Evolutionary conservation across 2,113 vertebrate genomes (phyloP), one percentile per base, ranked within the genome.

Genomic region (Coryphaenoides rupestris): DNA sequence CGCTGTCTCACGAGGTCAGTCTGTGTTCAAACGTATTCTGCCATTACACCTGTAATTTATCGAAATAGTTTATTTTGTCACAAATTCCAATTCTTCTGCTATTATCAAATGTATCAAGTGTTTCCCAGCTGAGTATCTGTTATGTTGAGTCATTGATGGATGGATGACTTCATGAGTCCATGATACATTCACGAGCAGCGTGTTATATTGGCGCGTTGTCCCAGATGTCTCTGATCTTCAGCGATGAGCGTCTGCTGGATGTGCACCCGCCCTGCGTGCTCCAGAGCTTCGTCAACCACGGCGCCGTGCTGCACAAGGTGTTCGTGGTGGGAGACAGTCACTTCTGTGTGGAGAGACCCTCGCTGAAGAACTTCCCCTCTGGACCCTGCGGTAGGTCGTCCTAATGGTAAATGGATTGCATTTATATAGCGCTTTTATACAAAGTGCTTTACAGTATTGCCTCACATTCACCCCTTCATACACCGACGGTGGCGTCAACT

Each of bases 251-350:
- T 4, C 68, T 92, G 73, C 68, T 47, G 14, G 89, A 87, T 0
- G 59, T 86, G 22, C 81, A 15, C 2, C 86, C 86, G 3, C 90
- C 91, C 17, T 92, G 91, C 19, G 79, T 92, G 24, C 86, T 91
- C 4, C 91, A 92, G 78, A 91, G 89, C 75, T 92, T 92, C 28
- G 77, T 92, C 22, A 92, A 86, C 75, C 91, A 92, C 19, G 89
- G 89, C 0, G 90, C 89, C 0, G 75, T 89, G 15, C 83, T 92
- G 23, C 84, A 91, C 70, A 92, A 92, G 61, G 85, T 92, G 60
- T 92, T 90, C 63, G 88, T 92, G n/a, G 83, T 92, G 21, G 91
- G 91, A 19, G 82, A 88, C 40, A 65, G 68, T 4, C 86, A 90
- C 72, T 90, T 84, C 73, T 84, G 84, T 0, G 89, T 91, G 16